phyloP scores from a whole-genome alignment of 2,888 invertebrate species.

The Trichacis sp. region DNA sequence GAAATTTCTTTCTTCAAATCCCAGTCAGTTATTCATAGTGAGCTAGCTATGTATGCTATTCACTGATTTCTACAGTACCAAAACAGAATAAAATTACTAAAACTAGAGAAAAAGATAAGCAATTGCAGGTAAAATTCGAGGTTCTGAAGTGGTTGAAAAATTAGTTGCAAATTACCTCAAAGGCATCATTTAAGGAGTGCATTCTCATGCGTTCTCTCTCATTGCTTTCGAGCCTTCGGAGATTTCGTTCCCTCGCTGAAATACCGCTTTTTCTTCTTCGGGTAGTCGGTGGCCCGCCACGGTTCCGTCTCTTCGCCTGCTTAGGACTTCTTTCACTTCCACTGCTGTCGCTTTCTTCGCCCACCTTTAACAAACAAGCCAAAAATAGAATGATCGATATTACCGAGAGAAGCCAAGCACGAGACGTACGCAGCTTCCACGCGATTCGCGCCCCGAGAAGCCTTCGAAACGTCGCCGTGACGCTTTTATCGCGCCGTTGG shows the following conservation, averaged over 20 bases:
- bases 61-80: too few species aligned
- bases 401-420: neutral
- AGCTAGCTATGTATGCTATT: too few species aligned
- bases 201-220: conserved; percentile 92
- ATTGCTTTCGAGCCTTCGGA: conserved; percentile 89
- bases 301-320: conserved; percentile 65
- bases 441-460: too few species aligned
- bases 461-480: too few species aligned
- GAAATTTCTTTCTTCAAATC: too few species aligned
- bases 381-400: conserved; percentile 13
- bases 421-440: neutral
- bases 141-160: too few species aligned
- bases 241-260: conserved; percentile 86
- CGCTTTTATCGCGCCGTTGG: too few species aligned
- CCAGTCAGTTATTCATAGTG: too few species aligned
- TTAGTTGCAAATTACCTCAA: conserved; percentile 81
- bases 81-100: conserved; percentile 10
- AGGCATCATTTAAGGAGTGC: conserved; percentile 93
- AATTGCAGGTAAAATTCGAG: too few species aligned
- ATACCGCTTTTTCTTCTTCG: conserved; percentile 81
- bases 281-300: conserved; percentile 63
- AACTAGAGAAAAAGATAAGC: conserved; percentile 9
- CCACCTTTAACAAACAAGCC: conserved; percentile 54
- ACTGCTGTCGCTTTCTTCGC: conserved; percentile 67
- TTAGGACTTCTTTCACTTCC: conserved; percentile 66